Evolutionary conservation across 2,888 invertebrate genomes (phyloP).

Genomic region (Lypha dubia): DNA sequence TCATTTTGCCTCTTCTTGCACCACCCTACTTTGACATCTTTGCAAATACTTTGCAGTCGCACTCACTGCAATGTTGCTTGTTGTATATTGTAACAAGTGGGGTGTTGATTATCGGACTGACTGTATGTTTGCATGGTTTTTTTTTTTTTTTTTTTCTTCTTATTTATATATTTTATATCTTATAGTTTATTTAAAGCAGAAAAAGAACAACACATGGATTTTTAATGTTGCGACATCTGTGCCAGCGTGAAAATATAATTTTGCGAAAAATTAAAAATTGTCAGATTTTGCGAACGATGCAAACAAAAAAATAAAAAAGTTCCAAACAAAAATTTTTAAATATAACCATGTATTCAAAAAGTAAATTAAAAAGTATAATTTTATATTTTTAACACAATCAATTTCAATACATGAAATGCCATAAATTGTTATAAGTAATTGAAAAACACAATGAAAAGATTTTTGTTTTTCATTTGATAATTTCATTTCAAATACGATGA

Average conservation of each 20-base stretch:
- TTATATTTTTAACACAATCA: not conserved
- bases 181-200: conserved; percentile 34
- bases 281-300: conserved; percentile 11
- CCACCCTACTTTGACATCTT: not conserved
- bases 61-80: not conserved
- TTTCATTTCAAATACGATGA: not conserved
- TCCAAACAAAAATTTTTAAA: not conserved
- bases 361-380: not conserved
- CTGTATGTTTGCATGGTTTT: not conserved
- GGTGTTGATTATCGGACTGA: conserved; percentile 7
- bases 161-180: too few relatives aligned
- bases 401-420: not conserved
- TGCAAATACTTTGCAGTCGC: not conserved
- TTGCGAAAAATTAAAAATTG: conserved; percentile 26
- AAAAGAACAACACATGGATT: conserved; percentile 31
- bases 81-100: conserved; percentile 19
- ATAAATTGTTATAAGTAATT: not conserved
- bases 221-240: conserved; percentile 54
- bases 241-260: conserved; percentile 45
- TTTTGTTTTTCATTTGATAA: not conserved
- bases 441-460: not conserved
- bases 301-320: conserved; percentile 1
- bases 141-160: conserved; percentile 25
- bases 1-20: not conserved
- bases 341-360: not conserved